These are phyloP conservation scores for Hemicrepidius hirtus DNA, from an alignment of 2,888 invertebrate genomes.

Conservation along the genomic window DNA sequence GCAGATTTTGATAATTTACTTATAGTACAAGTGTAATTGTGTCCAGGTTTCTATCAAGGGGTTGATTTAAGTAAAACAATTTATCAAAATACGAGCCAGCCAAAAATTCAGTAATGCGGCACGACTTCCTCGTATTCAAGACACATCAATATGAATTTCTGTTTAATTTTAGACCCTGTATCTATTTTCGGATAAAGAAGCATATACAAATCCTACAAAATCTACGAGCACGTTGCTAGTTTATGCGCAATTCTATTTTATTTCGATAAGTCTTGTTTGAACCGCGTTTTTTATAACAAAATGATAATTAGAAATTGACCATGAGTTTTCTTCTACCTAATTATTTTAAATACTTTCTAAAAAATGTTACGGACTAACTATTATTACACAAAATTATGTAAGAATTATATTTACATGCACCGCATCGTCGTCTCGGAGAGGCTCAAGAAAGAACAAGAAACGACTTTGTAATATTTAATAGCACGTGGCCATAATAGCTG, in stretches of 20 bases:
- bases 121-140: constrained; percentile 57
- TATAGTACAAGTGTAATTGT: too few species aligned
- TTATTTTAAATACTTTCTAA: not conserved
- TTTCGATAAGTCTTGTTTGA: constrained; percentile 5
- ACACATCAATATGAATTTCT: constrained; percentile 62
- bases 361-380: constrained; percentile 1
- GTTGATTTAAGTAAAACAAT: not conserved
- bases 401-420: too few species aligned
- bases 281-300: not conserved
- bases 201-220: constrained; percentile 62
- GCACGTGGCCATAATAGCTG: too few species aligned
- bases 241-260: constrained; percentile 40
- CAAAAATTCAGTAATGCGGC: constrained; percentile 27
- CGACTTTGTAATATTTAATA: too few species aligned
- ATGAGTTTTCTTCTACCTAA: not conserved
- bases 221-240: constrained; percentile 52
- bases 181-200: constrained; percentile 63
- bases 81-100: constrained; percentile 15
- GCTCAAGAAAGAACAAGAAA: too few species aligned
- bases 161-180: constrained; percentile 63
- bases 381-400: not conserved
- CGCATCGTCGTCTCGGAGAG: too few species aligned
- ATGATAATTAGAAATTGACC: constrained; percentile 1
- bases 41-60: too few species aligned
- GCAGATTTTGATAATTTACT: too few species aligned